Evolutionary conservation across 1,140 invertebrate genomes (phyloP), one percentile per base, ranked within the genome.

Genomic region (Copidosoma floridanum): DNA sequence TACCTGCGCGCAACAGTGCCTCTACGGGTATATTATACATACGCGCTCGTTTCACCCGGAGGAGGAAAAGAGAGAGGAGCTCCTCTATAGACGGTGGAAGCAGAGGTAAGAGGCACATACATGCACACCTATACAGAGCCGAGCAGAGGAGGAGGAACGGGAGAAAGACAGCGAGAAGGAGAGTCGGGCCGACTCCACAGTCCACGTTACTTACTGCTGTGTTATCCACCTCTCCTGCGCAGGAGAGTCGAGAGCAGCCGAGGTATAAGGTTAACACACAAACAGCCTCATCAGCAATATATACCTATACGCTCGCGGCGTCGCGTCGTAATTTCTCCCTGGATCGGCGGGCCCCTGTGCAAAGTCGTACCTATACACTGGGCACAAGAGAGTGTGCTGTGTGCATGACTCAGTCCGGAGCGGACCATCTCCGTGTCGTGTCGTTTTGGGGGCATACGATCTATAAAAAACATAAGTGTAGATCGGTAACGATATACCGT

Each of bases 81-180:
- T n/a, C n/a, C n/a, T n/a, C n/a, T n/a, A n/a, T n/a, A n/a, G n/a
- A 37, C 27, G 44, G 10, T 14, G 48, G 54, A 43, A 57, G 54
- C 47, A 26, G 27, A 50, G 47, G 47, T 50, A 29, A 50, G 29
- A 65, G 47, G 18, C 48, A 60, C 57, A 56, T 38, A 47, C 57
- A 29, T 63, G 61, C 64, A 70, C 67, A 72, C 65, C 64, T 56
- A 56, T 57, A 65, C 43, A 32, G 43, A 38, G 67, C 54, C 62
- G 66, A 58, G 64, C 63, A 65, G n/a, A 62, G 66, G 64, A 61
- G 65, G 59, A 68, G 64, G 53, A n/a, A n/a, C n/a, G 63, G 65
- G 56, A 66, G 67, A 67, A 59, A 55, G 56, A 35, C 44, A 47
- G 54, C 44, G 61, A 61, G 56, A 64, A 50, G 59, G 48, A 48